These are phyloP conservation scores for Coelopa pilipes DNA, from an alignment of 2,888 invertebrate species.

Conservation along the genomic window DNA sequence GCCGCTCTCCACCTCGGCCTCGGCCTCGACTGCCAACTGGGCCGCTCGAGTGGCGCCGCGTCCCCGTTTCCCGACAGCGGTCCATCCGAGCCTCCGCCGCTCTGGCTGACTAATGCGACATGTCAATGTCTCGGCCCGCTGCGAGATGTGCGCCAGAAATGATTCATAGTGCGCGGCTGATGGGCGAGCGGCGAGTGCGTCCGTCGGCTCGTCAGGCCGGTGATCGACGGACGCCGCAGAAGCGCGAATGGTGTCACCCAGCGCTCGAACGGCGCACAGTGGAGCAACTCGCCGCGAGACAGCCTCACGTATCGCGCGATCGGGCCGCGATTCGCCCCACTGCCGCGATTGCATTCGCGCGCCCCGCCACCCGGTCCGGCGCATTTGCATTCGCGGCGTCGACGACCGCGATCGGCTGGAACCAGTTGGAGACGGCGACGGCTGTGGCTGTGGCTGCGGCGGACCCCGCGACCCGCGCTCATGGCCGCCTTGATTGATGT, in stretches of 20 bases:
- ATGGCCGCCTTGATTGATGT: constrained; percentile 42
- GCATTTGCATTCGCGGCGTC: too few species aligned
- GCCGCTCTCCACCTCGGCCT: too few species aligned
- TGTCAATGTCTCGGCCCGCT: background rate
- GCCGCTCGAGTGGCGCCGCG: background rate
- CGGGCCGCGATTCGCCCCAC: constrained; percentile 8
- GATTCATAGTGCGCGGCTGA: background rate
- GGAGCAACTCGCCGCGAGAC: background rate
- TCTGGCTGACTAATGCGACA: background rate
- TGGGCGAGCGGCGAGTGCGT: too few species aligned
- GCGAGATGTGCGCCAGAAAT: constrained; percentile 1
- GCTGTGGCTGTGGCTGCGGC: too few species aligned
- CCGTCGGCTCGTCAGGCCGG: too few species aligned
- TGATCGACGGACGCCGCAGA: constrained; percentile 11
- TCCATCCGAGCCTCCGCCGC: background rate
- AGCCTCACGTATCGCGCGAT: too few species aligned
- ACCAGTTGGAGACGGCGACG: too few species aligned
- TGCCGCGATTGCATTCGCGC: constrained; percentile 2
- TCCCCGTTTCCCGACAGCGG: background rate
- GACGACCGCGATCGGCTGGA: too few species aligned
- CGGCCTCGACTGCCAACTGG: too few species aligned
- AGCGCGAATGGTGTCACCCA: constrained; percentile 9
- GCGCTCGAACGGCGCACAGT: constrained; percentile 8
- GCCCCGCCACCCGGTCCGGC: background rate
- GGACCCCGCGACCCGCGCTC: background rate